These are phyloP conservation scores for Carpatolechia fugitivella DNA, from an alignment of 2,888 invertebrate genomes.

Conservation along the genomic window DNA sequence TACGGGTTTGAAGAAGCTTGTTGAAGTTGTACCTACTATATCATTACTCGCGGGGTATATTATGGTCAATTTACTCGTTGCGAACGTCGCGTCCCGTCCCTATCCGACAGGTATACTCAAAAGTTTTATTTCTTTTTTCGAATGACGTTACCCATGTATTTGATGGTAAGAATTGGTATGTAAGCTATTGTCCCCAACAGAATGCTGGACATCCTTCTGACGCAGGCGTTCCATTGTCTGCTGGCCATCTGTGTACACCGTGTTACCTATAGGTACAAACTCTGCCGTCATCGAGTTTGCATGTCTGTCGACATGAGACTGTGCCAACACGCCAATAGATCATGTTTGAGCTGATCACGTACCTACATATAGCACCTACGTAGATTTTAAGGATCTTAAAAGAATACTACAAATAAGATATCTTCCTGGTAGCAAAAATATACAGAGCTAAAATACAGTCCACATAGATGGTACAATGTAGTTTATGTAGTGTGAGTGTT, in stretches of 20 bases:
- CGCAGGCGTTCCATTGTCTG: constrained; percentile 42
- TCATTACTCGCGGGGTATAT: too few relatives aligned
- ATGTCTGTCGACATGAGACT: constrained; percentile 22
- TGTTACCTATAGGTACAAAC: constrained; percentile 25
- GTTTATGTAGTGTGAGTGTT: too few relatives aligned
- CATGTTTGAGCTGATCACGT: background rate
- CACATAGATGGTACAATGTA: too few relatives aligned
- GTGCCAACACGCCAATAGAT: background rate
- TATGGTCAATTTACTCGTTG: too few relatives aligned
- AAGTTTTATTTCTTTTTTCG: constrained; percentile 16
- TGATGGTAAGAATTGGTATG: constrained; percentile 26
- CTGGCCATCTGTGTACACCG: constrained; percentile 45
- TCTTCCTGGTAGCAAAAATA: too few relatives aligned
- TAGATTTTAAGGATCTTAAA: background rate
- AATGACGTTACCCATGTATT: background rate
- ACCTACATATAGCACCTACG: background rate
- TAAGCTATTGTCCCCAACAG: constrained; percentile 36
- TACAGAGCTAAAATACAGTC: too few relatives aligned
- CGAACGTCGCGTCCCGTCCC: too few relatives aligned
- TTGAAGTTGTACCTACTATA: too few relatives aligned
- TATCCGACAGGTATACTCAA: too few relatives aligned
- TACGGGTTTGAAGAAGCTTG: too few relatives aligned
- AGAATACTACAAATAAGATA: too few relatives aligned
- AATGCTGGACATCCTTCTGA: constrained; percentile 39
- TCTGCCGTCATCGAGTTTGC: constrained; percentile 32